Conservation (phyloP, 2,113 vertebrate genomes). For the Platichthys flesus region DNA sequence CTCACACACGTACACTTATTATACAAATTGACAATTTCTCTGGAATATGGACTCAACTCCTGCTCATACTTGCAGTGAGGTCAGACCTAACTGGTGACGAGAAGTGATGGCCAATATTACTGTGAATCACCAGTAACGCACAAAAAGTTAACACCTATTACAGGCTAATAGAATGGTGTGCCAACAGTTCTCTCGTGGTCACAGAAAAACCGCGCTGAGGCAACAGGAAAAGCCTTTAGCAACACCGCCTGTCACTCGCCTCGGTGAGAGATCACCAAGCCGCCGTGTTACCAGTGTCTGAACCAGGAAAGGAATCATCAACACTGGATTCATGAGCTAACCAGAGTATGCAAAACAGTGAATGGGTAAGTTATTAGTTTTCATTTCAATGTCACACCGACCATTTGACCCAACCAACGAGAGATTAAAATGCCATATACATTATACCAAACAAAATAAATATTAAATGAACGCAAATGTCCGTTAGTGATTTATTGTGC, state of each 20-base stretch:
- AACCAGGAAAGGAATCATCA: neutral
- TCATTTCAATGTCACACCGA: neutral
- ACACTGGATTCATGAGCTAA: neutral
- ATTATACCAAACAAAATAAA: too few relatives aligned
- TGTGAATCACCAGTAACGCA: neutral
- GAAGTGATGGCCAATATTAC: neutral
- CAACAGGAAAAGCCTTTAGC: slow-evolving; percentile 62
- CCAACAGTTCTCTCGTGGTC: slow-evolving; percentile 43
- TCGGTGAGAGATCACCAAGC: slow-evolving; percentile 44
- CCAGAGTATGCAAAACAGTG: neutral
- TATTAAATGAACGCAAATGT: too few relatives aligned
- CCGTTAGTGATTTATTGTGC: too few relatives aligned
- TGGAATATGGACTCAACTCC: neutral
- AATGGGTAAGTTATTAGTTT: neutral
- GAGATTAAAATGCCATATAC: too few relatives aligned
- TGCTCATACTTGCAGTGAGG: neutral
- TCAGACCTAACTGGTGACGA: neutral
- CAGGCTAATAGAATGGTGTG: slow-evolving; percentile 16
- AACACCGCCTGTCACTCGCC: slow-evolving; percentile 14
- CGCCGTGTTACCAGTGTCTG: slow-evolving; percentile 7
- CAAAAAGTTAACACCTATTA: neutral
- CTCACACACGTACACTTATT: slow-evolving; percentile 6
- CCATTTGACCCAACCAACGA: neutral
- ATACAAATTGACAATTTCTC: neutral
- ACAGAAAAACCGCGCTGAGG: slow-evolving; percentile 50